Evolutionary conservation across 2,888 invertebrate genomes (phyloP).

Genomic region (Gerris lacustris): DNA sequence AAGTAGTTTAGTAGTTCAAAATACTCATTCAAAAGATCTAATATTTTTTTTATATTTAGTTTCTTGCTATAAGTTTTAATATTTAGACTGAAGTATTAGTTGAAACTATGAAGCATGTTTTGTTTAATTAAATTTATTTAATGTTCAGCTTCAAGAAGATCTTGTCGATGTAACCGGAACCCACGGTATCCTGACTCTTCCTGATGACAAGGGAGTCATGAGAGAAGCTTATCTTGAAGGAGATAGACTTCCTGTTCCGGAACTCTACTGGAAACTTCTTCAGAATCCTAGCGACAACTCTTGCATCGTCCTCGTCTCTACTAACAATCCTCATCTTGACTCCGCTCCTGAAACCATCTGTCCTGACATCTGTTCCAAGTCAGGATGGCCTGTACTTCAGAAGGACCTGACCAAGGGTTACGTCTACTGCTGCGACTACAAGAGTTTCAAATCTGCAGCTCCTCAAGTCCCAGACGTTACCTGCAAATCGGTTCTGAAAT

Average conservation of each 20-base stretch:
- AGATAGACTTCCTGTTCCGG: constrained; percentile 37
- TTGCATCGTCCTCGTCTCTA: constrained; percentile 41
- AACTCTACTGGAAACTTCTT: constrained; percentile 41
- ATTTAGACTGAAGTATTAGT: no score
- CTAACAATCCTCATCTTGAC: constrained; percentile 41
- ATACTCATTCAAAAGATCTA: background rate
- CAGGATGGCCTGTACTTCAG: constrained; percentile 34
- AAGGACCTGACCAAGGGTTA: constrained; percentile 24
- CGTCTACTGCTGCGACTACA: constrained; percentile 27
- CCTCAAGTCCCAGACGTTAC: constrained; percentile 21
- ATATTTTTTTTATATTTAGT: no score
- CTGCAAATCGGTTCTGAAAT: constrained; percentile 21
- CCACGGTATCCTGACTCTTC: constrained; percentile 37
- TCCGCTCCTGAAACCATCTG: constrained; percentile 33
- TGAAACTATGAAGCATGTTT: no score
- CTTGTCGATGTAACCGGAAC: constrained; percentile 40
- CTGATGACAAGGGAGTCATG: constrained; percentile 34
- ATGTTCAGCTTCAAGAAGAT: constrained; percentile 28
- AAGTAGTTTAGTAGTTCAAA: background rate
- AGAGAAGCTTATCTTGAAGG: constrained; percentile 36
- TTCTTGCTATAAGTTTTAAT: no score
- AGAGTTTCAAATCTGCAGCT: constrained; percentile 22
- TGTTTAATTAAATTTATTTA: background rate
- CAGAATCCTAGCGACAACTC: constrained; percentile 35
- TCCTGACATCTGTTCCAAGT: constrained; percentile 35